Evolutionary conservation across 2,113 vertebrate species (phyloP), one percentile per base, ranked within the genome.

Genomic region (Ailuropoda melanoleuca): DNA sequence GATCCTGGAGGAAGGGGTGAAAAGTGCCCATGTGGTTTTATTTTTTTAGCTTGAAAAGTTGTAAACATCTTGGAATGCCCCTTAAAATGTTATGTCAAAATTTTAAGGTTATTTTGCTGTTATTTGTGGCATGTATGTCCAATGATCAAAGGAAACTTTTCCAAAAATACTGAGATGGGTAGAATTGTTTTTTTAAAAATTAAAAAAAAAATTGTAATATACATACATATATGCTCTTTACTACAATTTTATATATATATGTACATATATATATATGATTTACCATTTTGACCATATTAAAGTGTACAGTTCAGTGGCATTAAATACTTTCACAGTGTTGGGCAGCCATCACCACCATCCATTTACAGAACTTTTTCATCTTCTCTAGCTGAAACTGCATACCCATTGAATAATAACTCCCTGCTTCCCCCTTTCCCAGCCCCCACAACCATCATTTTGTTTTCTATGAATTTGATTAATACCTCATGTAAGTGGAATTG

Each of bases 31-130:
- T 60, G 15, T 86, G 86, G 29, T 55, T 91, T 43, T 72, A 70
- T n/a, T 50, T 82, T 86, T 82, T 50, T 75, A 82, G 56, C 60
- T 93, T 92, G 18, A 93, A 9, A 96, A 91, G 46, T 72, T n/a
- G 14, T 74, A 88, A 55, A 62, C 50, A 46, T 75, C n/a, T 34
- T 23, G 31, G 21, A 84, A 88, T 85, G 12, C 6, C 48, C 9
- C 77, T 88, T 88, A 68, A 14, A 85, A 43, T 92, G 23, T 92
- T 60, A 55, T 48, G 12, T 93, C 58, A 88, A 18, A 34, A 87
- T 90, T 83, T 84, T 86, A 58, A 72, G 53, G 39, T 97, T 88
- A 68, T 75, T 77, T 91, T 97, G 24, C 31, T 81, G 0, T 84
- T 84, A 31, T 94, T 90, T 93, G 14, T 97, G 43, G 55, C 75